These are phyloP conservation scores for Semnornis frantzii DNA, from an alignment of 2,113 vertebrate species.

Conservation along the genomic window DNA sequence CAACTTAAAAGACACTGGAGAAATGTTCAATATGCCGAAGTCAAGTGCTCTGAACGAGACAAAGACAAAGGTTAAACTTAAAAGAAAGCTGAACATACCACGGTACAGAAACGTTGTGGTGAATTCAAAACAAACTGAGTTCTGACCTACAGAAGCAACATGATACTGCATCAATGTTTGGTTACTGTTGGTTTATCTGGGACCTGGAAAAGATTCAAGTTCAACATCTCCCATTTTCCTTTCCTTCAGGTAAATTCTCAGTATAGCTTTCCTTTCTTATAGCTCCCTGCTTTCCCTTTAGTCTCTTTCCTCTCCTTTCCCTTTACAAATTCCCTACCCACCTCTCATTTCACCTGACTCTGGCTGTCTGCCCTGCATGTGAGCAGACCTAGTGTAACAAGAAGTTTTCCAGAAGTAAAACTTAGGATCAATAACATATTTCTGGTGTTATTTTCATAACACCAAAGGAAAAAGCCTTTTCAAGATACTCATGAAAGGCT, in stretches of 20 bases:
- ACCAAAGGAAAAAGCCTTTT: not conserved
- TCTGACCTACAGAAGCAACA: not conserved
- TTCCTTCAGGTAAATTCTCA: not conserved
- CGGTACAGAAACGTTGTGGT: not conserved
- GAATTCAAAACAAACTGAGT: not conserved
- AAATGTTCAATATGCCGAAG: not conserved
- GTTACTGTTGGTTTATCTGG: not conserved
- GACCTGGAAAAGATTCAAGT: not conserved
- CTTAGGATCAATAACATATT: not conserved
- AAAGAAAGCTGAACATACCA: not conserved
- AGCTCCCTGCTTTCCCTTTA: not conserved
- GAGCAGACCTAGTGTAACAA: not conserved
- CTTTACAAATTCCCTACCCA: not conserved
- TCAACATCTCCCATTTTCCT: not conserved
- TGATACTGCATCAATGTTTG: not conserved
- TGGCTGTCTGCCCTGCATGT: not conserved
- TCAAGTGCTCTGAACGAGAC: not conserved
- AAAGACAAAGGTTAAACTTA: not conserved
- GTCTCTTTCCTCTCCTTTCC: not conserved
- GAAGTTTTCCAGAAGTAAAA: not conserved
- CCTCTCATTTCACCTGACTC: not conserved
- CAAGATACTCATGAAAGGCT: not conserved
- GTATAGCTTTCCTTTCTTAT: not conserved
- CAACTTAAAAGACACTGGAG: not conserved
- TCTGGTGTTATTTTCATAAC: slow-evolving; percentile 25